Evolutionary conservation across 2,797 vertebrate genomes (phyloP).

Genomic region (Chelon auratus): DNA sequence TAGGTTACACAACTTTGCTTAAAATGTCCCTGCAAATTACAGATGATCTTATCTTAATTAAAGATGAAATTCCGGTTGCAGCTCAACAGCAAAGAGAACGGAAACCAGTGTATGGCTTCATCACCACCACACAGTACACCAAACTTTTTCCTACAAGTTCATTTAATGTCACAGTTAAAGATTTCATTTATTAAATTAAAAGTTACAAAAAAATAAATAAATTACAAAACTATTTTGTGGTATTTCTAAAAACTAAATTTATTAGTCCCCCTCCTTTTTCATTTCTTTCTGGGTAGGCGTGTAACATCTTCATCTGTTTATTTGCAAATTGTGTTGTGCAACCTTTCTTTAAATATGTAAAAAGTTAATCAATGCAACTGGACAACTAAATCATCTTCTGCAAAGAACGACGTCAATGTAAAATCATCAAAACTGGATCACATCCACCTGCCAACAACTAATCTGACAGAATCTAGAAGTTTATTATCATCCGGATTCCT

Average conservation of each 20-base stretch:
- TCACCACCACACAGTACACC: background rate
- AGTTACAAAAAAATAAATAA: background rate
- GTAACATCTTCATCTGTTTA: background rate
- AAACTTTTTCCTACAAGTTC: background rate
- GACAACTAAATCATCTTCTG: background rate
- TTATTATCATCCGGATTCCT: conserved; percentile 10
- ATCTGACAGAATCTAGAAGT: conserved; percentile 7
- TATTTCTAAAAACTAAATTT: background rate
- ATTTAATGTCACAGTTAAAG: background rate
- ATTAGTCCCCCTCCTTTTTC: background rate
- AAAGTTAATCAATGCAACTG: background rate
- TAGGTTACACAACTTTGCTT: no score
- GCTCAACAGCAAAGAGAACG: background rate
- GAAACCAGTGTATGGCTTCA: background rate
- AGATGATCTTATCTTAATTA: background rate
- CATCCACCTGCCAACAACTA: conserved; percentile 11
- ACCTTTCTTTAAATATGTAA: background rate
- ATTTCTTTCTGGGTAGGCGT: background rate
- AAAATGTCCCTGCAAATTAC: background rate
- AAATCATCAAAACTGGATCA: background rate
- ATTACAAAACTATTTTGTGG: background rate
- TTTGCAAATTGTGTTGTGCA: background rate
- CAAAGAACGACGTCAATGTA: background rate
- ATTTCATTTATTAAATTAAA: no score
- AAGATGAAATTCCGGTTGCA: background rate